phyloP scores from a whole-genome alignment of 2,113 vertebrate species.

The Cyanoderma ruficeps region DNA sequence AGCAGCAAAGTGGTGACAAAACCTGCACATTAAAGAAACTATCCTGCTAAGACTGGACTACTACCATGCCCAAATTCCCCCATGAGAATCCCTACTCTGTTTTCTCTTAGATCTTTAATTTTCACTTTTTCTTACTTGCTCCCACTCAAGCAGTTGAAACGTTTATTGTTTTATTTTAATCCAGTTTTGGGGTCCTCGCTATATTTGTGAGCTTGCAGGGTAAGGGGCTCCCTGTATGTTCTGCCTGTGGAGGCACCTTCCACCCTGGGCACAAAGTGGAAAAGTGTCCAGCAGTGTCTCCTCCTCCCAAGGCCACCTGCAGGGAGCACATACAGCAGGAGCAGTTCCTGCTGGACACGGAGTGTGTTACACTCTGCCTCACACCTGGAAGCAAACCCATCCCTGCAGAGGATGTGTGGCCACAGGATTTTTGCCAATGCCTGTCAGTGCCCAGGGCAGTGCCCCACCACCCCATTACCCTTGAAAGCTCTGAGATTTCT shows the following conservation, averaged over 20 bases:
- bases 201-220: rapidly evolving
- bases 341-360: not conserved
- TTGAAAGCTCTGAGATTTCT: not conserved
- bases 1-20: not conserved
- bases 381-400: not conserved
- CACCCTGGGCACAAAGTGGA: too few species aligned
- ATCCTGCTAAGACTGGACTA: not conserved
- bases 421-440: not conserved
- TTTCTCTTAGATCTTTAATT: not conserved
- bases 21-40: not conserved
- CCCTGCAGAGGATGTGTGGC: not conserved
- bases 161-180: not conserved
- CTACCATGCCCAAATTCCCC: not conserved
- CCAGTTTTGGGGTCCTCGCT: not conserved
- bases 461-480: not conserved
- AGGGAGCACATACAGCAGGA: not conserved
- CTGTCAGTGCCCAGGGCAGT: not conserved
- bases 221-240: not conserved
- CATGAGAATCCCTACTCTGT: not conserved
- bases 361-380: not conserved
- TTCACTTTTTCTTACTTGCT: not conserved
- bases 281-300: not conserved
- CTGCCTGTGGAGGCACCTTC: not conserved
- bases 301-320: not conserved
- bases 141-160: not conserved